Conservation (phyloP, 2,113 vertebrate genomes). For the Oxygymnocypris stewartii region DNA sequence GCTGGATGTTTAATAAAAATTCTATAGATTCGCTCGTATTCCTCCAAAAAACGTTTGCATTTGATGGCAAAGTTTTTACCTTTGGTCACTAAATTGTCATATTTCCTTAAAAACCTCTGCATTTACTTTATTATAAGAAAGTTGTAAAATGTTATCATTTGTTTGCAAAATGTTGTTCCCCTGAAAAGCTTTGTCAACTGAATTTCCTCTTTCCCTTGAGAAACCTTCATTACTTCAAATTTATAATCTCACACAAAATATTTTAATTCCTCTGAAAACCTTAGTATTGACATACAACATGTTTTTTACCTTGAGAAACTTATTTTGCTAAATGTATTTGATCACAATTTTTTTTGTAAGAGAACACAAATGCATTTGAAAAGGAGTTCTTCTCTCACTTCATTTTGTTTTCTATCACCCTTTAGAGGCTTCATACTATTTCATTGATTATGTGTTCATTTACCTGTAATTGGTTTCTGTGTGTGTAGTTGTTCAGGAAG, state of each 20-base stretch:
- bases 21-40: too few relatives aligned
- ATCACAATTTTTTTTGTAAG: background rate
- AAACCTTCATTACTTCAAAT: too few relatives aligned
- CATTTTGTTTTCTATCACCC: background rate
- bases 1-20: background rate
- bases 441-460: background rate
- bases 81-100: too few relatives aligned
- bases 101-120: too few relatives aligned
- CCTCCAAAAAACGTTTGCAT: too few relatives aligned
- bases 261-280: background rate
- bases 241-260: too few relatives aligned
- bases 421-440: background rate
- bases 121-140: too few relatives aligned
- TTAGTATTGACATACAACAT: background rate
- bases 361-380: background rate
- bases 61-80: too few relatives aligned
- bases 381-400: background rate
- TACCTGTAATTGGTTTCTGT: slow-evolving; percentile 26
- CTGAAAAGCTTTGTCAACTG: too few relatives aligned
- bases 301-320: background rate
- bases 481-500: slow-evolving; percentile 81
- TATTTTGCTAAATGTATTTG: background rate
- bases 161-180: background rate
- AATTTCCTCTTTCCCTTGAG: too few relatives aligned
- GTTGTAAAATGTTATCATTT: too few relatives aligned